Evolutionary conservation across 2,113 vertebrate genomes (phyloP).

Genomic region (Anthoscopus minutus): DNA sequence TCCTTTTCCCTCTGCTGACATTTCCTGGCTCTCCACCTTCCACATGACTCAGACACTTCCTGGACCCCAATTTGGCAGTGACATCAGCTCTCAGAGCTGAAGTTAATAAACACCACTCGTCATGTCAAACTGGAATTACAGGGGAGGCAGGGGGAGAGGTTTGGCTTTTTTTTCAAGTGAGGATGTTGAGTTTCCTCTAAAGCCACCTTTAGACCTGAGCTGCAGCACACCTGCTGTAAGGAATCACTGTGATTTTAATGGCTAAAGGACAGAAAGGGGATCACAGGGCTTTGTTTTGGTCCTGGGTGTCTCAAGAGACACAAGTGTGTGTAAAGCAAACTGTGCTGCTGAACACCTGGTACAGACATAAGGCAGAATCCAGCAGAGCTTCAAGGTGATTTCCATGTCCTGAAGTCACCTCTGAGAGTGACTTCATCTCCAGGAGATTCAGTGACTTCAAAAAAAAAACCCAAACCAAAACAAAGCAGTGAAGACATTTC

Average conservation of each 20-base stretch:
- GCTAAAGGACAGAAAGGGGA: neutral
- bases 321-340: neutral
- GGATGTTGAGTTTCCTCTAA: neutral
- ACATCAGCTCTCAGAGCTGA: neutral
- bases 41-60: slow-evolving; percentile 14
- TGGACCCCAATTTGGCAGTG: fast-evolving
- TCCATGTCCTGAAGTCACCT: slow-evolving; percentile 1
- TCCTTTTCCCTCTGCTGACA: neutral
- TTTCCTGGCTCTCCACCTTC: neutral
- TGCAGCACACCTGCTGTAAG: neutral
- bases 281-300: neutral
- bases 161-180: neutral
- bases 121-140: neutral
- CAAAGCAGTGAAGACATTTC: neutral
- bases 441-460: neutral
- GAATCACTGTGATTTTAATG: neutral
- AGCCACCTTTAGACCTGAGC: neutral
- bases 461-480: neutral
- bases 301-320: neutral
- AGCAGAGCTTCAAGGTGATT: neutral
- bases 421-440: neutral
- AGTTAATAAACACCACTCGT: neutral
- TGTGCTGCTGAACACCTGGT: neutral
- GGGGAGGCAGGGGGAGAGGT: neutral
- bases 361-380: neutral